phyloP scores from a whole-genome alignment of 92 coral and sea anemone species.

The Parazoanthus atlanticus region DNA sequence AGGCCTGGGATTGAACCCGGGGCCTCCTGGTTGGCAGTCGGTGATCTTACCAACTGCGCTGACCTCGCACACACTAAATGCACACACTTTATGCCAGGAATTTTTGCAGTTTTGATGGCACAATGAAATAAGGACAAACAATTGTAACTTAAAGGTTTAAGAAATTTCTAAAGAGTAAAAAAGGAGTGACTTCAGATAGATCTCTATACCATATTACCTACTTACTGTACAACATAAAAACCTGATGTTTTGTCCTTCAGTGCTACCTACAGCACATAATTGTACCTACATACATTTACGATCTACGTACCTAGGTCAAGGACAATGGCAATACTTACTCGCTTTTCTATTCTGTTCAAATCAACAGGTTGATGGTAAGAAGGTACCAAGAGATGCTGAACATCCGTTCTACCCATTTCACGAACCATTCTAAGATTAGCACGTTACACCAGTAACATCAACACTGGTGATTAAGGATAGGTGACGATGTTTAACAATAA shows the following conservation, averaged over 20 bases:
- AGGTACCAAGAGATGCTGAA: constrained; percentile 76
- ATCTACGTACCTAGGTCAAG: neutral
- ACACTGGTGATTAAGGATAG: neutral
- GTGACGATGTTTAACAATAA: neutral
- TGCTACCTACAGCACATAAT: neutral
- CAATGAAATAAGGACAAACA: too few relatives aligned
- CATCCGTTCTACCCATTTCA: constrained; percentile 90
- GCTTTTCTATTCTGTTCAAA: neutral
- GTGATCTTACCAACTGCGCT: too few relatives aligned
- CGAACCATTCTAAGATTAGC: constrained; percentile 59
- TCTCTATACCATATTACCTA: too few relatives aligned
- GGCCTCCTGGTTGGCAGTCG: too few relatives aligned
- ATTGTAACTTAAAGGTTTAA: too few relatives aligned
- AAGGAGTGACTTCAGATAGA: too few relatives aligned
- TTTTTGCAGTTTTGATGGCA: too few relatives aligned
- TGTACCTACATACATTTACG: neutral
- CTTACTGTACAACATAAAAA: neutral
- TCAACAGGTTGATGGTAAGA: constrained; percentile 77
- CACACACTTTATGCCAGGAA: too few relatives aligned
- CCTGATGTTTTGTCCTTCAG: neutral
- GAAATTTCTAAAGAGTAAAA: too few relatives aligned
- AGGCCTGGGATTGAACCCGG: too few relatives aligned
- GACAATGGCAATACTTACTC: neutral
- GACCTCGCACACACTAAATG: too few relatives aligned
- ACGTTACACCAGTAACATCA: neutral